Conservation (phyloP, 2,888 invertebrate genomes). For the Synanthedon tipuliformis region DNA sequence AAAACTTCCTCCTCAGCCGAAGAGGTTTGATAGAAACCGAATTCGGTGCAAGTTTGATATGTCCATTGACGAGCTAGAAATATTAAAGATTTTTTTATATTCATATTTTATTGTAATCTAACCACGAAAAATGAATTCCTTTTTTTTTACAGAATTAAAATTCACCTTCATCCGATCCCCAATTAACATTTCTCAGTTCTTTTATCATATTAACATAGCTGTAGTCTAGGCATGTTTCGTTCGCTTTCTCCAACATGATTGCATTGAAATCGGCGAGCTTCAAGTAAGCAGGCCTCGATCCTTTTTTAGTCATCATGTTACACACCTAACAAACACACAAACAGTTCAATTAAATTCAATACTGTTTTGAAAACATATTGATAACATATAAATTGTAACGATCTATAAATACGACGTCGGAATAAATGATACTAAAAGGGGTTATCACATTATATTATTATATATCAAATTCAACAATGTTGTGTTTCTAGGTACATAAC, state of each 20-base stretch:
- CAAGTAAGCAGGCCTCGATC: conserved; percentile 70
- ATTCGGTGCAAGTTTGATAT: conserved; percentile 96
- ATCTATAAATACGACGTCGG: too few species aligned
- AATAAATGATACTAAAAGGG: too few species aligned
- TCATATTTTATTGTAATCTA: too few species aligned
- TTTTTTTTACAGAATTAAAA: too few species aligned
- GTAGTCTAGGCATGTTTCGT: conserved; percentile 85
- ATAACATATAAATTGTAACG: too few species aligned
- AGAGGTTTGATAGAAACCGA: conserved; percentile 95
- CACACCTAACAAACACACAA: conserved; percentile 69
- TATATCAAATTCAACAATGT: too few species aligned
- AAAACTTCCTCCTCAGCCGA: conserved; percentile 75
- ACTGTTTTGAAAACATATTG: not conserved
- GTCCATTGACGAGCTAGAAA: conserved; percentile 84
- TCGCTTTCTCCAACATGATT: conserved; percentile 73
- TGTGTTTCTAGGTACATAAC: too few species aligned
- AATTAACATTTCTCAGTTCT: conserved; percentile 74
- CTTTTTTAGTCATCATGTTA: conserved; percentile 75
- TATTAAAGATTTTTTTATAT: too few species aligned
- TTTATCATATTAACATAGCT: conserved; percentile 82
- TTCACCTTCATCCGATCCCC: conserved; percentile 75
- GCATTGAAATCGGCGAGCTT: conserved; percentile 81
- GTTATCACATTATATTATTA: too few species aligned
- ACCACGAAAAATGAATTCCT: too few species aligned
- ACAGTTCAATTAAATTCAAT: not conserved